A percentile compares a stretch with the other conserved stretches of the same genome.
Evolutionary conservation across 1,140 invertebrate species (phyloP).

Genomic region (Euglossa dilemma): DNA sequence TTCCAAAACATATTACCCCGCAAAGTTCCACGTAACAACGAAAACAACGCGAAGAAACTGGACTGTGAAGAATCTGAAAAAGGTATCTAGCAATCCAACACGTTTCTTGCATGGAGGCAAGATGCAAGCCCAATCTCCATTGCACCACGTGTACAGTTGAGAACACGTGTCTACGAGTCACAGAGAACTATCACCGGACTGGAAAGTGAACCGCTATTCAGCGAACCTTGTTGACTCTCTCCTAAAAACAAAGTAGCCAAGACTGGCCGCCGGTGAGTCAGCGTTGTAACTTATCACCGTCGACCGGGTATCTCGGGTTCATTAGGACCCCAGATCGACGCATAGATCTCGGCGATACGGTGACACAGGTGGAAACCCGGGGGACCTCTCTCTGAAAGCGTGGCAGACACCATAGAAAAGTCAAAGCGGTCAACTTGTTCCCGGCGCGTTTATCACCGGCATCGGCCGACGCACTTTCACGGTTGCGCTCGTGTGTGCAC

Average conservation of each 20-base stretch:
- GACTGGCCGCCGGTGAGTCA: constrained; percentile 49
- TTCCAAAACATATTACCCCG: no score
- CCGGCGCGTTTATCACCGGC: constrained; percentile 42
- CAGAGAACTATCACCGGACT: not conserved
- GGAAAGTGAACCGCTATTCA: not conserved
- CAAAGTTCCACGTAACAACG: no score
- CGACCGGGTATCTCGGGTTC: not conserved
- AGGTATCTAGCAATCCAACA: not conserved
- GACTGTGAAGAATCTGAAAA: not conserved
- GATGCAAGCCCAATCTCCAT: not conserved
- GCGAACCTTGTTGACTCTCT: not conserved
- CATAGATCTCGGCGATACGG: constrained; percentile 5
- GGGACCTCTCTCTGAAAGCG: constrained; percentile 11
- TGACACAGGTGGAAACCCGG: constrained; percentile 57
- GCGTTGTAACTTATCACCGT: not conserved
- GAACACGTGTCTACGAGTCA: not conserved
- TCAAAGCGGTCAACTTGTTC: constrained; percentile 16
- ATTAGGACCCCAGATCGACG: constrained; percentile 38
- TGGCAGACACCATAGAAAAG: not conserved
- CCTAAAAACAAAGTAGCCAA: not conserved
- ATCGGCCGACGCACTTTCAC: constrained; percentile 59
- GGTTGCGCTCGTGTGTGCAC: not conserved
- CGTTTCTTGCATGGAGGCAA: not conserved
- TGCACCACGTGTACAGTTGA: not conserved
- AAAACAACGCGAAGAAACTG: no score